phyloP scores from a whole-genome alignment of 2,113 vertebrate species.

The Sinosuthora webbiana region DNA sequence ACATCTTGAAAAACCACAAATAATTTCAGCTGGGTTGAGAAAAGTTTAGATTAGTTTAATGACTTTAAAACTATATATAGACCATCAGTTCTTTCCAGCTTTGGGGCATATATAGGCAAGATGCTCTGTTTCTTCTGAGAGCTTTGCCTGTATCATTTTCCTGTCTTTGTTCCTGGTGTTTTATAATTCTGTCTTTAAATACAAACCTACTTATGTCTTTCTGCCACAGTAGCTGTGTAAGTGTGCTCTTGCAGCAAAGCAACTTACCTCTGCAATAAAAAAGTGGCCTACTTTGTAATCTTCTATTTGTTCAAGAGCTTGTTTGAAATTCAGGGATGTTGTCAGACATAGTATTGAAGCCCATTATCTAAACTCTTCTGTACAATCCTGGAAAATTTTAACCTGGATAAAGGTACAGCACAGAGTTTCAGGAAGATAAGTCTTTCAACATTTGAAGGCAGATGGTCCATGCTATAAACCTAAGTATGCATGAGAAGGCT shows the following conservation, averaged over 20 bases:
- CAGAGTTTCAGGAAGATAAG: not conserved
- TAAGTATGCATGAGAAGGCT: not conserved
- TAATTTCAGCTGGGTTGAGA: not conserved
- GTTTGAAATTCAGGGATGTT: not conserved
- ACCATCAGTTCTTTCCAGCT: not conserved
- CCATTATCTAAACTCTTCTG: not conserved
- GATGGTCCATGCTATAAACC: not conserved
- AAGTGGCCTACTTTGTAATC: not conserved
- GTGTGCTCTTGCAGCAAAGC: not conserved
- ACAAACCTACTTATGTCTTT: not conserved
- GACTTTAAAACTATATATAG: not conserved
- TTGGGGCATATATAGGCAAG: not conserved
- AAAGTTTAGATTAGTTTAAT: not conserved
- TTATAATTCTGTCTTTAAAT: not conserved
- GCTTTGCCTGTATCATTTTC: not conserved
- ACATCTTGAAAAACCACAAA: not conserved
- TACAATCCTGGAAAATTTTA: not conserved
- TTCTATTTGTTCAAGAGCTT: not conserved
- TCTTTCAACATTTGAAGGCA: not conserved
- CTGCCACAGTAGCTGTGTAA: not conserved
- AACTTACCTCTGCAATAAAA: not conserved
- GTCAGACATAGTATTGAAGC: not conserved
- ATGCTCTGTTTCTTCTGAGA: not conserved
- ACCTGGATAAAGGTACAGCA: not conserved
- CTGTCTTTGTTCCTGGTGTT: not conserved